Evolutionary conservation across 2,888 invertebrate genomes (phyloP).

Genomic region (Mesopsocus fuscifrons): DNA sequence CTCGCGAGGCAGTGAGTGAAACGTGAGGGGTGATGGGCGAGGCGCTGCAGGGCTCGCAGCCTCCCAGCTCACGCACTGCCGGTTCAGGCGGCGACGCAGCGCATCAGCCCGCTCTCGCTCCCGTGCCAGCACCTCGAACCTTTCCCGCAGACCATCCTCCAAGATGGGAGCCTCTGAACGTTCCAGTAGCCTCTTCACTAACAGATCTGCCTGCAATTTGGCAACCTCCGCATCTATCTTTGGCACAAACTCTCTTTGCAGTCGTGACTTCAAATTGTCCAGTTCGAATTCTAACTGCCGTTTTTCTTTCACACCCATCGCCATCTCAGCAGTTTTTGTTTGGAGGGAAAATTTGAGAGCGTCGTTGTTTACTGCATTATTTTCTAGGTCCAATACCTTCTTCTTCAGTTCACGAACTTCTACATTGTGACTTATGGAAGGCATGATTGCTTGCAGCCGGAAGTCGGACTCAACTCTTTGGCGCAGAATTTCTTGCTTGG

Average conservation of each 20-base stretch:
- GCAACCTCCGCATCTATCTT: conserved; percentile 18
- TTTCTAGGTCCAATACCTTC: background rate
- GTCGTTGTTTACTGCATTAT: conserved; percentile 16
- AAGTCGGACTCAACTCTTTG: conserved; percentile 5
- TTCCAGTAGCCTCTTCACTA: conserved; percentile 19
- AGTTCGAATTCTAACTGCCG: conserved; percentile 18
- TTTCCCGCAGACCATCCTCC: conserved; percentile 17
- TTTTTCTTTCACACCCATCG: conserved; percentile 18
- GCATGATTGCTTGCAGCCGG: background rate
- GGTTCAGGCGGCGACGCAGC: background rate
- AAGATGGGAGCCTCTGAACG: conserved; percentile 19
- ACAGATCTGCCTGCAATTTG: conserved; percentile 16
- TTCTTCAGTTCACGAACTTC: conserved; percentile 4
- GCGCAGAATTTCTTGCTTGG: conserved; percentile 7
- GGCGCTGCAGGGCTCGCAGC: background rate
- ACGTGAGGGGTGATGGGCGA: background rate
- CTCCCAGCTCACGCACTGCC: background rate
- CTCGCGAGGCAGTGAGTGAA: background rate
- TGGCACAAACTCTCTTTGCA: conserved; percentile 18
- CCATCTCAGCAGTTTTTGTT: conserved; percentile 16
- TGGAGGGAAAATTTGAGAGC: conserved; percentile 15
- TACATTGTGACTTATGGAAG: background rate
- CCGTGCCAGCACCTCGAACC: conserved; percentile 17
- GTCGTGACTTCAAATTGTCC: conserved; percentile 14
- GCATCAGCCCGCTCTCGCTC: conserved; percentile 18